These are phyloP conservation scores for Pachyramphus minor DNA, from an alignment of 2,113 vertebrate genomes.

Conservation along the genomic window DNA sequence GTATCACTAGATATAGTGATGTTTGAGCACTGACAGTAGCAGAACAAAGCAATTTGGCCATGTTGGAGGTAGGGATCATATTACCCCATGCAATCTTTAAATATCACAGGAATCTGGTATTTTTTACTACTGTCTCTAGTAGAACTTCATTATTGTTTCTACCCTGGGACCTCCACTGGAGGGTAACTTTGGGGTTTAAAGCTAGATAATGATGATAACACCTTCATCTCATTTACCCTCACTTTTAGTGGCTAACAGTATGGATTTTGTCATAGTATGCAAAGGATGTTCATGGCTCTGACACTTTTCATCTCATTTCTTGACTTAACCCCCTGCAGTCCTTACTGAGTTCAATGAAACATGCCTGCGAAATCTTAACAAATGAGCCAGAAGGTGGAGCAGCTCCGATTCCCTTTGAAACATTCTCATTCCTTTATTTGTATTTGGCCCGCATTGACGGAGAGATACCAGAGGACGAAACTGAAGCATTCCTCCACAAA, in stretches of 20 bases:
- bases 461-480: conserved; percentile 66
- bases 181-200: background rate
- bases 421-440: conserved; percentile 78
- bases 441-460: conserved; percentile 82
- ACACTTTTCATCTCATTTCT: background rate
- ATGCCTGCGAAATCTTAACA: conserved; percentile 86
- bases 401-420: conserved; percentile 77
- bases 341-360: conserved; percentile 78
- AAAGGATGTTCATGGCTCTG: background rate
- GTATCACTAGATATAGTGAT: background rate
- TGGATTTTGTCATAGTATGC: background rate
- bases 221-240: background rate
- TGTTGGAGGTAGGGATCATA: background rate
- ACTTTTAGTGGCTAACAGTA: background rate
- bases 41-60: background rate
- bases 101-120: background rate
- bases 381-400: conserved; percentile 79
- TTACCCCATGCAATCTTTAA: background rate
- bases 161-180: background rate
- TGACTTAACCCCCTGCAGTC: conserved; percentile 59
- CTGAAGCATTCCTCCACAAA: conserved; percentile 65
- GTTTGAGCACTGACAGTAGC: background rate
- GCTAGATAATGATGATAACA: background rate
- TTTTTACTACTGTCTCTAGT: background rate
- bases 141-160: background rate